These are phyloP conservation scores for Diaphora mendica DNA, from an alignment of 2,888 invertebrate species.

Conservation along the genomic window DNA sequence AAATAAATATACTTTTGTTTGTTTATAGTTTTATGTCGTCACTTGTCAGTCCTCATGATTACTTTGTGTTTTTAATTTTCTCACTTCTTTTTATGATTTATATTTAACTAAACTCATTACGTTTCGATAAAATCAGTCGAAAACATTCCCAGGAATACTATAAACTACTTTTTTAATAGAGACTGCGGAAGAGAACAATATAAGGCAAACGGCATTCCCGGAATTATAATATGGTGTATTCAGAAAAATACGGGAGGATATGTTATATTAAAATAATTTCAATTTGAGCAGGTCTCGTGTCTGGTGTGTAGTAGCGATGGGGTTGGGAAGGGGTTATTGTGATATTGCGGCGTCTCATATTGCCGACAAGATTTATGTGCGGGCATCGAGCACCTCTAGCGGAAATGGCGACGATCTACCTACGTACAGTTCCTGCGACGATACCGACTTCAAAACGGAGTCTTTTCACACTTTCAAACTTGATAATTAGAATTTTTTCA, in stretches of 20 bases:
- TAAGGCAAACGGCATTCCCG: conserved; percentile 13
- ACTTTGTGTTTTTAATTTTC: no score
- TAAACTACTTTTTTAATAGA: conserved; percentile 17
- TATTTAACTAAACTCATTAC: not conserved
- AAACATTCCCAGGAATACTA: conserved; percentile 4
- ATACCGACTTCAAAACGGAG: conserved; percentile 23
- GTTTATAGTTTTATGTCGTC: no score
- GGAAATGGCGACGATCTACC: conserved; percentile 37
- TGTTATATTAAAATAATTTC: conserved; percentile 63
- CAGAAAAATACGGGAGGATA: conserved; percentile 46
- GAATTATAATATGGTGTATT: conserved; percentile 40
- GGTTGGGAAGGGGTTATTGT: conserved; percentile 75
- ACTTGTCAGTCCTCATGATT: not conserved
- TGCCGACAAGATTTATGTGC: conserved; percentile 78
- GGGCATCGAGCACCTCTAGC: conserved; percentile 54
- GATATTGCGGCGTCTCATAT: conserved; percentile 80
- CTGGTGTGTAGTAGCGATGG: conserved; percentile 52
- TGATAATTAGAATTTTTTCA: conserved; percentile 33
- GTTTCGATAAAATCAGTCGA: conserved; percentile 1
- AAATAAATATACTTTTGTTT: no score
- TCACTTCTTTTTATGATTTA: not conserved
- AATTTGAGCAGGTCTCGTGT: conserved; percentile 59
- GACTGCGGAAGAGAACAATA: conserved; percentile 10
- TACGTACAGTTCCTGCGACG: conserved; percentile 23
- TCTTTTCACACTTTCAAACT: conserved; percentile 24